A percentile compares a stretch with the other conserved stretches of the same genome.
phyloP scores from a whole-genome alignment of 2,888 invertebrate species.

The Ophion obscuratus region DNA sequence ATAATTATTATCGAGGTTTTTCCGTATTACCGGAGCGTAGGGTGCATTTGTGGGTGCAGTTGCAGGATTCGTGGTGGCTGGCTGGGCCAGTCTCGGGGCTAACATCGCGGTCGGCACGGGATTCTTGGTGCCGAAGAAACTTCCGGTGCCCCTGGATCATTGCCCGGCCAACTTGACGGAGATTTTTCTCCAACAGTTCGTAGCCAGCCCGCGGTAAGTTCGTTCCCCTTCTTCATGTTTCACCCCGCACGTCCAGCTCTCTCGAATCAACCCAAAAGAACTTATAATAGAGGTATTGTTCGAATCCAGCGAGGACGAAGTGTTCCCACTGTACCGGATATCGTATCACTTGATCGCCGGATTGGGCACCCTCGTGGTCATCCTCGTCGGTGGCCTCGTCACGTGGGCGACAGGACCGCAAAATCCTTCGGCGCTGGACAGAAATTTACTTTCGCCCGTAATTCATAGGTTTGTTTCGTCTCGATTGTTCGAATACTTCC shows the following conservation, averaged over 20 bases:
- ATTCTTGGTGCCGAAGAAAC: constrained; percentile 86
- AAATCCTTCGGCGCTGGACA: constrained; percentile 85
- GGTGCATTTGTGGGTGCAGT: constrained; percentile 85
- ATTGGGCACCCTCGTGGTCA: constrained; percentile 88
- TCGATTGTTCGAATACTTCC: too few relatives aligned
- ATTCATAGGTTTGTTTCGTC: constrained; percentile 83
- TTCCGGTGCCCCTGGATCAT: constrained; percentile 85
- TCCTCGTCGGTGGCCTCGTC: constrained; percentile 89
- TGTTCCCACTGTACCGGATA: constrained; percentile 91
- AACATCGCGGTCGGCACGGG: constrained; percentile 88
- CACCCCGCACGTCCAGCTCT: too few relatives aligned
- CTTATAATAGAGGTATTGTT: background rate
- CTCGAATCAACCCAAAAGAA: background rate
- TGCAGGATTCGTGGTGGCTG: constrained; percentile 87
- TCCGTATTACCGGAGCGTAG: constrained; percentile 71
- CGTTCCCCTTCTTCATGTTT: background rate
- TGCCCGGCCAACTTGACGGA: constrained; percentile 82
- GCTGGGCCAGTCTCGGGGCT: constrained; percentile 88
- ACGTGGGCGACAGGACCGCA: constrained; percentile 86
- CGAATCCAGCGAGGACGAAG: constrained; percentile 81
- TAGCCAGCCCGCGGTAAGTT: constrained; percentile 64
- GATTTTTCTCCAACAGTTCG: constrained; percentile 76
- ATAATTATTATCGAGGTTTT: constrained; percentile 26
- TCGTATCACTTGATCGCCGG: constrained; percentile 94
- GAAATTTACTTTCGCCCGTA: constrained; percentile 87